Evolutionary conservation across 2,113 vertebrate genomes (phyloP), one percentile per base, ranked within the genome.

Genomic region (Gavialis gangeticus): DNA sequence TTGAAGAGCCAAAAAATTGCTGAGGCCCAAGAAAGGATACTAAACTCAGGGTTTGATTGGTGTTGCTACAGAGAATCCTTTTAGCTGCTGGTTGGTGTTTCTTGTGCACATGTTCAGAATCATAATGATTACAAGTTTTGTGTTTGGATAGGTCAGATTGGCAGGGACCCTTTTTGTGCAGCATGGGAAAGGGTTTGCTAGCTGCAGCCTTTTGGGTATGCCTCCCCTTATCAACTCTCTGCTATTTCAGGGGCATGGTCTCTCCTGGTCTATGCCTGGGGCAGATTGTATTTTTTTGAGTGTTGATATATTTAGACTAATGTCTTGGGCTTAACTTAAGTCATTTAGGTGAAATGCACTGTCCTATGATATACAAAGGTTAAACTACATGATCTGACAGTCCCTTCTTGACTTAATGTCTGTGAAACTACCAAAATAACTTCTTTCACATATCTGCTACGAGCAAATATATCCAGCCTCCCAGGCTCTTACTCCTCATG

Each of bases 51-150:
- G 4, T 15, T 28, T 4, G 5, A 2, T 30, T n/a, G 9, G 5
- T 5, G 22, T 10, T 6, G 56, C 15, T 12, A 16, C 21, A 62
- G 34, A 64, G 57, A 27, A 85, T 6, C 4, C 57, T 11, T n/a
- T 63, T 0, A 0, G 0, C 54, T 82, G 4, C 22, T 25, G 24
- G 62, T 10, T 46, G 46, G 46, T 46, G 46, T 0, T 4, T 16
- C 58, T 30, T 5, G 22, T 12, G 27, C 5, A 4, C 12, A 19
- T 89, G 79, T 19, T 93, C 46, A 76, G 19, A 28, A 34, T 19
- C 19, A 5, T 67, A 54, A 22, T 3, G 59, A 3, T 63, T 8
- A 5, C 60, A 24, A 25, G 60, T 24, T 25, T 2, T 17, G 3
- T 16, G 7, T 78, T 66, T 56, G 34, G 63, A 83, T 16, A 34